phyloP scores from a whole-genome alignment of 1,140 invertebrate species.

The Lepidurus arcticus region DNA sequence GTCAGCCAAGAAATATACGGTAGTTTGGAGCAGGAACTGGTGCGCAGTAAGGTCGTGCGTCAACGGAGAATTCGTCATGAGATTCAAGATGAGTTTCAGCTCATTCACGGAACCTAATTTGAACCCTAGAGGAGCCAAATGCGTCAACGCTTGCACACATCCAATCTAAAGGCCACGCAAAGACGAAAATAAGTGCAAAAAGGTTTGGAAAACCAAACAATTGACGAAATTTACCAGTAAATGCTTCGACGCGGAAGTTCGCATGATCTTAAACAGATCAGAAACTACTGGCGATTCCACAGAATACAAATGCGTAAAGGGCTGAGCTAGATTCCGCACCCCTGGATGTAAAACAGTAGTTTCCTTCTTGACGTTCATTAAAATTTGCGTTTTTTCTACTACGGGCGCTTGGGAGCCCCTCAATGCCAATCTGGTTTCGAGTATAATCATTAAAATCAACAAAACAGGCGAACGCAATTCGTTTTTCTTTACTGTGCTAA shows the following conservation, averaged over 20 bases:
- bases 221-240: not conserved
- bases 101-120: conserved; percentile 44
- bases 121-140: conserved; percentile 48
- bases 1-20: conserved; percentile 57
- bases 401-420: not conserved
- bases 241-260: not conserved
- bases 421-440: not conserved
- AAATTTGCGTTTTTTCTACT: not conserved
- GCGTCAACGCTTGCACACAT: conserved; percentile 47
- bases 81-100: conserved; percentile 48
- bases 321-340: not conserved
- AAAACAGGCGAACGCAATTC: not conserved
- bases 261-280: not conserved
- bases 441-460: not conserved
- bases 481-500: conserved; percentile 17
- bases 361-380: not conserved
- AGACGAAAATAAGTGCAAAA: not conserved
- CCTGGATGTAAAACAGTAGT: not conserved
- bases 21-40: conserved; percentile 54
- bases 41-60: conserved; percentile 60
- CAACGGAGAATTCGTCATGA: conserved; percentile 54
- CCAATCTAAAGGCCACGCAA: conserved; percentile 45
- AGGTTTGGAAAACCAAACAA: conserved; percentile 16
- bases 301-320: not conserved
- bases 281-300: not conserved